Conservation (phyloP, 37 sponge, comb jelly and placozoan genomes). For the Diacarnus erythraeanus region DNA sequence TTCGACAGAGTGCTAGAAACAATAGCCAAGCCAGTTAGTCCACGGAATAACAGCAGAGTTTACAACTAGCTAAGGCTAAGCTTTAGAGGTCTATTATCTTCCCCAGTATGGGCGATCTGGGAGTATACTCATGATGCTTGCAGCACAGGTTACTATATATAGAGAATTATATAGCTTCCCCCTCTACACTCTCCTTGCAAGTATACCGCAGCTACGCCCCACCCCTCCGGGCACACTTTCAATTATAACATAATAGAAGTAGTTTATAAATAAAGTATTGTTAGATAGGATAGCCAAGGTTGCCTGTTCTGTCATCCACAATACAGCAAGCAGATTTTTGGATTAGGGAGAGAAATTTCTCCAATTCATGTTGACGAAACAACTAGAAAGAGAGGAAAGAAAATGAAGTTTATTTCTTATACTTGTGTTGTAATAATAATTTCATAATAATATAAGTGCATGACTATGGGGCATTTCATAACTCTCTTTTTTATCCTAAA, state of each 20-base stretch:
- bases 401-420: not conserved
- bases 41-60: not conserved
- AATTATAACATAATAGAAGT: not conserved
- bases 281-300: conserved; percentile 34
- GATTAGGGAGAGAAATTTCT: conserved; percentile 72
- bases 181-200: no score
- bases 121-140: no score
- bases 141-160: no score
- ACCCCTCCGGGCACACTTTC: not conserved
- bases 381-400: conserved; percentile 18
- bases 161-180: no score
- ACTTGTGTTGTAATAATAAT: not conserved
- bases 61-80: not conserved
- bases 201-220: not conserved
- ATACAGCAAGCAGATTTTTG: conserved; percentile 39
- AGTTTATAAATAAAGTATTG: not conserved
- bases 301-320: conserved; percentile 21
- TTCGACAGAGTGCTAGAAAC: no score
- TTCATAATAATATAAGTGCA: not conserved
- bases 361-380: conserved; percentile 87
- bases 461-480: no score
- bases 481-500: no score
- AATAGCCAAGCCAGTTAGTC: not conserved
- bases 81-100: no score
- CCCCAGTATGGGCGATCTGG: no score